phyloP scores from a whole-genome alignment of 2,113 vertebrate species.

The Rafetus swinhoei region DNA sequence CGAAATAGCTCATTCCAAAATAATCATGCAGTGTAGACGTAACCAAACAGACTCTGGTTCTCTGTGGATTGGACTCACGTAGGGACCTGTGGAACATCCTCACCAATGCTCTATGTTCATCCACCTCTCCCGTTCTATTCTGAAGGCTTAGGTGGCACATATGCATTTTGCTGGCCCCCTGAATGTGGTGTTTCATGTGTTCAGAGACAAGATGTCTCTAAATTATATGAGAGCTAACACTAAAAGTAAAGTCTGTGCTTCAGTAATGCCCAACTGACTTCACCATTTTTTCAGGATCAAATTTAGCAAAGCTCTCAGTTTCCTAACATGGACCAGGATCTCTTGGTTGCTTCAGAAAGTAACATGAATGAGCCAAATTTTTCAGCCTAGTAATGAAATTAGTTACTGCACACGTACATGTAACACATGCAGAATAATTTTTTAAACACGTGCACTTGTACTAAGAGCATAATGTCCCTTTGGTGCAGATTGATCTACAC shows the following conservation, averaged over 20 bases:
- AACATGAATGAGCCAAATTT: constrained; percentile 29
- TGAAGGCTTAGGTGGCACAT: accelerated
- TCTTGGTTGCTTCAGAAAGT: constrained; percentile 30
- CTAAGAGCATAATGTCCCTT: background rate
- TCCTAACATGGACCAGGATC: constrained; percentile 1
- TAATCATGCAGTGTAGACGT: too few species aligned
- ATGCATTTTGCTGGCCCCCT: background rate
- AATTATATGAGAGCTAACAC: constrained; percentile 29
- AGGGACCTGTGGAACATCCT: background rate
- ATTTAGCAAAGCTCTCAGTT: constrained; percentile 13
- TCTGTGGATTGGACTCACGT: background rate
- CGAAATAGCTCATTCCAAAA: too few species aligned
- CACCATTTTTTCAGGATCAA: background rate
- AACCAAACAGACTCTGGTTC: background rate
- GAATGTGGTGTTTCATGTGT: background rate
- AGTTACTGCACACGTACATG: constrained; percentile 53
- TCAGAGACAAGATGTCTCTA: background rate
- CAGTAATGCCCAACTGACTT: background rate
- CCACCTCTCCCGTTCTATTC: accelerated
- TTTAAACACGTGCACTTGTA: constrained; percentile 47
- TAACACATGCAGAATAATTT: constrained; percentile 50
- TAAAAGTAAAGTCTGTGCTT: constrained; percentile 29
- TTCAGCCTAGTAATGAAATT: constrained; percentile 36
- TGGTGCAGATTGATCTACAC: constrained; percentile 55
- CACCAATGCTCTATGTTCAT: background rate